Evolutionary conservation across 2,113 vertebrate species (phyloP), one percentile per base, ranked within the genome.

Genomic region (Sceloporus tristichus): DNA sequence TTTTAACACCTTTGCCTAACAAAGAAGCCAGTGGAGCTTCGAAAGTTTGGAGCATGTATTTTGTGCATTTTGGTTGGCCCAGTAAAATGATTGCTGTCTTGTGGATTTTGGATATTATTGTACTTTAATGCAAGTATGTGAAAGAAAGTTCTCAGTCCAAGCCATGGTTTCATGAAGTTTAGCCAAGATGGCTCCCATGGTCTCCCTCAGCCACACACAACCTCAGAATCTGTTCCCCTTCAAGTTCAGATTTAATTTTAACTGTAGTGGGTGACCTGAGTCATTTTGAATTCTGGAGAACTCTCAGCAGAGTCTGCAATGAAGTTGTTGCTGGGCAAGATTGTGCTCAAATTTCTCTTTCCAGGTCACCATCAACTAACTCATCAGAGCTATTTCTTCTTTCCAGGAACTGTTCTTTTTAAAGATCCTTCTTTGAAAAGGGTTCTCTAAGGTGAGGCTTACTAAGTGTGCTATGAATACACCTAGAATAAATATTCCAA

Each of bases 191-290:
- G 86, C 76, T 77, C 29, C 78, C 68, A 59, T 88, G 66, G 42
- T 53, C 1, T n/a, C 74, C 25, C 9, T 27, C 40, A 66, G 56
- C 53, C 0, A 0, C 90, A 85, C 0, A 0, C 90, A 85, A 66
- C 85, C 91, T 92, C 79, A 88, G 71, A 70, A 56, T 84, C 74
- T 84, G 2, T 81, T 87, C 65, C 76, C 27, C 38, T 80, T 80
- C 77, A 89, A 62, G 48, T 10, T 0, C 3, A 92, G 74, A 85
- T 86, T 81, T 71, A 82, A 76, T 70, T 81, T 73, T 23, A 84
- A 53, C n/a, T 56, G 19, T 48, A 85, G 21, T 38, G 68, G 68
- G 25, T 14, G 74, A 23, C n/a, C 27, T 79, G 5, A 0, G 1
- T 16, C 76, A 38, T 86, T 83, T 38, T 70, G 80, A 54, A 78